Evolutionary conservation across 1,140 invertebrate species (phyloP).

Genomic region (Protaetia brevitarsis): DNA sequence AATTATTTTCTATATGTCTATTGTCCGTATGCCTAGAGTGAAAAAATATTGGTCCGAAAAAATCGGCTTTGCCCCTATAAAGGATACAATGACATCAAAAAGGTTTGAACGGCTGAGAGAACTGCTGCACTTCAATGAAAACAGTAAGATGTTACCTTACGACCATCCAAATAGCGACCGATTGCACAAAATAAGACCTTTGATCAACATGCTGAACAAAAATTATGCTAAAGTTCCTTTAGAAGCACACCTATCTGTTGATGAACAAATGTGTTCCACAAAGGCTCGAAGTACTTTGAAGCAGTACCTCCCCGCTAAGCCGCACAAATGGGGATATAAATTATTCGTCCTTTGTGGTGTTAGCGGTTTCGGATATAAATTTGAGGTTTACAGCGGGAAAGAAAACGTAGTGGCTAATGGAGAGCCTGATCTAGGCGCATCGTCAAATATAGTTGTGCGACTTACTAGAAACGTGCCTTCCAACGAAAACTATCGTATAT

Average conservation of each 20-base stretch:
- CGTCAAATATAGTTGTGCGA: conserved; percentile 26
- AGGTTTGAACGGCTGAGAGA: conserved; percentile 43
- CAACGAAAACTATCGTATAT: conserved; percentile 6
- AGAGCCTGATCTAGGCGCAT: conserved; percentile 21
- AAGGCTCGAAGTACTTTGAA: conserved; percentile 31
- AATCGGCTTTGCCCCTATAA: conserved; percentile 41
- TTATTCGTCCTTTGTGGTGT: conserved; percentile 42
- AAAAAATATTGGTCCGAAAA: conserved; percentile 40
- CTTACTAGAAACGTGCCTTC: conserved; percentile 9
- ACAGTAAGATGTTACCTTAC: conserved; percentile 32
- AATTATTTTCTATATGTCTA: conserved; percentile 44
- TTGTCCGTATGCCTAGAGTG: conserved; percentile 42
- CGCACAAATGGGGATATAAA: conserved; percentile 41
- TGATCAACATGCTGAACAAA: conserved; percentile 44
- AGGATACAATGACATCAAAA: conserved; percentile 40
- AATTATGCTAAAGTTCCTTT: conserved; percentile 39
- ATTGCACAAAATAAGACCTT: conserved; percentile 45
- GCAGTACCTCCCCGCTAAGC: conserved; percentile 41
- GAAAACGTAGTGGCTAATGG: background rate
- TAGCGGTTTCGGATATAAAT: conserved; percentile 26
- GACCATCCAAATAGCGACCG: conserved; percentile 41
- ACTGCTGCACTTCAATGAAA: conserved; percentile 43
- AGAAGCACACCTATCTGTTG: conserved; percentile 27
- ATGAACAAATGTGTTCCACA: conserved; percentile 34
- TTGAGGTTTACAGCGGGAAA: conserved; percentile 29